Conservation (phyloP, 2,888 invertebrate genomes). For the Ochropacha duplaris region DNA sequence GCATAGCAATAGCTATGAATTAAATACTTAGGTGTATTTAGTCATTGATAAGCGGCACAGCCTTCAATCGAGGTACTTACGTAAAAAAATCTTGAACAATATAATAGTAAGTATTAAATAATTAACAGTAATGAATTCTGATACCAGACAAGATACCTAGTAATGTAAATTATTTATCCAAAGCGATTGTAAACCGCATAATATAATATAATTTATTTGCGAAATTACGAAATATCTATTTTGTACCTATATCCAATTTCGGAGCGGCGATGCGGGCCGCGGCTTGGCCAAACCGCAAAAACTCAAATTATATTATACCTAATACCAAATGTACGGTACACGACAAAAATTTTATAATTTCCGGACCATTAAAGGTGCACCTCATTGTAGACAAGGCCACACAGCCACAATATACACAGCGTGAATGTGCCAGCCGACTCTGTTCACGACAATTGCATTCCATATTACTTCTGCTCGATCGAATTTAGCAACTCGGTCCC, state of each 20-base stretch:
- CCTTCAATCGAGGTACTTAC: background rate
- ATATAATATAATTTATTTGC: slow-evolving; percentile 31
- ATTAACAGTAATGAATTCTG: too few species aligned
- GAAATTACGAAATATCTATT: slow-evolving; percentile 44
- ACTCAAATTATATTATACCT: slow-evolving; percentile 42
- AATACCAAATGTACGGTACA: slow-evolving; percentile 45
- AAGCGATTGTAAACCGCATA: slow-evolving; percentile 18
- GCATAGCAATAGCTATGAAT: background rate
- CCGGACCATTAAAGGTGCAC: slow-evolving; percentile 70
- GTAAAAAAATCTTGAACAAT: background rate
- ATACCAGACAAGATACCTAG: background rate
- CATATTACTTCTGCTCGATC: slow-evolving; percentile 53
- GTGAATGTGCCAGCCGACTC: slow-evolving; percentile 54
- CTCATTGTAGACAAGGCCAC: slow-evolving; percentile 67
- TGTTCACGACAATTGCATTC: slow-evolving; percentile 73
- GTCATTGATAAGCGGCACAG: too few species aligned
- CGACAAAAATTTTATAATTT: slow-evolving; percentile 70
- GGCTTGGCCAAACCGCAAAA: slow-evolving; percentile 47
- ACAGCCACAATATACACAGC: too few species aligned
- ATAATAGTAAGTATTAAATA: background rate
- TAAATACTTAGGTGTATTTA: background rate
- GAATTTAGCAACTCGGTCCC: slow-evolving; percentile 59
- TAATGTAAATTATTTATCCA: slow-evolving; percentile 15
- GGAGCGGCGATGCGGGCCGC: slow-evolving; percentile 21
- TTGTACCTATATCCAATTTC: slow-evolving; percentile 49